Percentiles rank a stretch among this genome's conserved stretches.
These are phyloP conservation scores for Pluvianellus socialis DNA, from an alignment of 2,113 vertebrate species.

Conservation along the genomic window DNA sequence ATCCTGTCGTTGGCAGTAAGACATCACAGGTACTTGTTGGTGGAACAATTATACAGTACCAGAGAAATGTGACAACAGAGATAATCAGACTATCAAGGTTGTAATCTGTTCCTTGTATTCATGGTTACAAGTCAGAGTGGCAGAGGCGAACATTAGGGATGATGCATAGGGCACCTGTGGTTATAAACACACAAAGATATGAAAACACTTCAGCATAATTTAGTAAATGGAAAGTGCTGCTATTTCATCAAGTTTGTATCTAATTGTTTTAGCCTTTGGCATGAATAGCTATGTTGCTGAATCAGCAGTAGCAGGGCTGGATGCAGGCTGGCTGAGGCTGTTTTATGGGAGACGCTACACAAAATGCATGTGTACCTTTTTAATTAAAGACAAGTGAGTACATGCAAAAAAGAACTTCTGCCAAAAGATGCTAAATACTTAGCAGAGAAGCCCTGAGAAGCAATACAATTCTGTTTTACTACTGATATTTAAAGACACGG, in stretches of 20 bases:
- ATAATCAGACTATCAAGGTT: constrained; percentile 48
- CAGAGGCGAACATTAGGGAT: neutral
- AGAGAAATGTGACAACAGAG: constrained; percentile 32
- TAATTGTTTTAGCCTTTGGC: constrained; percentile 60
- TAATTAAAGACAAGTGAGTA: neutral
- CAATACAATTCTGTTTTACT: neutral
- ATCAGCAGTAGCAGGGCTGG: neutral
- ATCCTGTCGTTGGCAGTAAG: neutral
- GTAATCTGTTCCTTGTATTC: constrained; percentile 27
- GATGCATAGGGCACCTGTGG: constrained; percentile 12
- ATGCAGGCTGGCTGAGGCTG: neutral
- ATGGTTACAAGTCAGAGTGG: constrained; percentile 36
- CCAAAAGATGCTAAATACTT: neutral
- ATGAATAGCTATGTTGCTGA: neutral
- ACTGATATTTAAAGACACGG: neutral
- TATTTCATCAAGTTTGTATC: constrained; percentile 45
- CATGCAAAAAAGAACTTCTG: neutral
- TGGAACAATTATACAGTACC: constrained; percentile 44
- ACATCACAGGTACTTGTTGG: constrained; percentile 36
- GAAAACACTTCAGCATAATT: constrained; percentile 32
- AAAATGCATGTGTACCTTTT: neutral
- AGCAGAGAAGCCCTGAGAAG: neutral
- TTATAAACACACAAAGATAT: constrained; percentile 2
- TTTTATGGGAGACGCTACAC: neutral
- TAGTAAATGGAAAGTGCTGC: constrained; percentile 40